Conservation (phyloP, 2,888 invertebrate species). For the Pseudococcus jackbeardsleyi region DNA sequence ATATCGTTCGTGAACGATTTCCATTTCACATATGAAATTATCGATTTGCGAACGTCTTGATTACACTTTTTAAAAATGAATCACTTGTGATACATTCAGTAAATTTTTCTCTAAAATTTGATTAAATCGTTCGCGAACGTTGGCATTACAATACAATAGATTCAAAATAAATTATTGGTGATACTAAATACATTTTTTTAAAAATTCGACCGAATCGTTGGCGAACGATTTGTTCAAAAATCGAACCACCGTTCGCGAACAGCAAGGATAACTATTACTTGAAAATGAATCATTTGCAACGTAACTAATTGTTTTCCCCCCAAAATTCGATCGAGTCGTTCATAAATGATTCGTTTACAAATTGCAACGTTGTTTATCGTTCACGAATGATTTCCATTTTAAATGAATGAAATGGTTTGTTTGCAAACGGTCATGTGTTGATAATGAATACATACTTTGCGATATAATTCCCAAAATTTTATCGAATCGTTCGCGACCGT, state of each 20-base stretch:
- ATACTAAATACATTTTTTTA: not conserved
- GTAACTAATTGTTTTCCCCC: not conserved
- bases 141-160: not conserved
- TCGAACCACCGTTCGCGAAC: not conserved
- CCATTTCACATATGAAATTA: no score
- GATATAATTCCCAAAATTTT: no score
- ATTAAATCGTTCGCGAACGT: not conserved
- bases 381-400: not conserved
- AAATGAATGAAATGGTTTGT: no score
- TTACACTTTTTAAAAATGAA: not conserved
- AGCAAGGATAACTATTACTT: not conserved
- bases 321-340: no score
- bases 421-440: no score
- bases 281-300: not conserved
- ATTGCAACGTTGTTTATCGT: not conserved
- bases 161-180: not conserved
- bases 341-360: not conserved
- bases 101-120: not conserved
- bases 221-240: not conserved
- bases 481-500: not conserved
- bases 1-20: not conserved
- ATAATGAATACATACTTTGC: no score
- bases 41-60: no score
- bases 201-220: not conserved
- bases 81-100: not conserved